Conservation (phyloP, 1,140 invertebrate species). For the Drosophila sproati region DNA sequence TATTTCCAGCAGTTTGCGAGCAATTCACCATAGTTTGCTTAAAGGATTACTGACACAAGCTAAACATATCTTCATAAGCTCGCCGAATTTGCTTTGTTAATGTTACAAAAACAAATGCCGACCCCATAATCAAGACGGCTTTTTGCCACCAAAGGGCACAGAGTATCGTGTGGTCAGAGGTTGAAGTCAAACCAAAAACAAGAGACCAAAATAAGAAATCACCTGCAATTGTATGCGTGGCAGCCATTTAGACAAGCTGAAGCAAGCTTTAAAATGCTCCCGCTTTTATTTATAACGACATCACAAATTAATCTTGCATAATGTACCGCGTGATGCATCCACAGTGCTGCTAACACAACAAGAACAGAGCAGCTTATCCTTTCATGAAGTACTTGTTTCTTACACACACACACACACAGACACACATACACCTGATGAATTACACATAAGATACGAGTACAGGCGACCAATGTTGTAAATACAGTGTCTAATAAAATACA, state of each 20-base stretch:
- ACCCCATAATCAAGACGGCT: too few relatives aligned
- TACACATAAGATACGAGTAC: slow-evolving; percentile 41
- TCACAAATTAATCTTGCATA: slow-evolving; percentile 82
- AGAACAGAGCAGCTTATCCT: slow-evolving; percentile 62
- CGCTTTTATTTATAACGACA: slow-evolving; percentile 81
- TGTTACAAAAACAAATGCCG: too few relatives aligned
- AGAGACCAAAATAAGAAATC: slow-evolving; percentile 14
- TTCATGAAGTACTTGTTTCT: slow-evolving; percentile 68
- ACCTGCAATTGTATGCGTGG: slow-evolving; percentile 29
- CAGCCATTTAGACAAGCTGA: slow-evolving; percentile 40
- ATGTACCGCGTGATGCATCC: slow-evolving; percentile 60
- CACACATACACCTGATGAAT: slow-evolving; percentile 53
- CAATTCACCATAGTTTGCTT: too few relatives aligned
- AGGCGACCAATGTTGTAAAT: slow-evolving; percentile 51
- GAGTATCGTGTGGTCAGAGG: not conserved
- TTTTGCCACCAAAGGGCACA: not conserved
- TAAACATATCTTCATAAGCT: too few relatives aligned
- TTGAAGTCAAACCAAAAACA: not conserved
- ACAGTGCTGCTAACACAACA: not conserved
- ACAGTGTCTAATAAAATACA: not conserved
- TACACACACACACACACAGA: slow-evolving; percentile 19
- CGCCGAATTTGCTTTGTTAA: too few relatives aligned
- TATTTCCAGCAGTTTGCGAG: too few relatives aligned
- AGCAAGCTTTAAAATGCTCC: slow-evolving; percentile 70
- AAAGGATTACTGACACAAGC: too few relatives aligned